Percentiles rank a stretch among this genome's conserved stretches.
Evolutionary conservation across 1,140 invertebrate species (phyloP).

Genomic region (Drosophila fuyamai): DNA sequence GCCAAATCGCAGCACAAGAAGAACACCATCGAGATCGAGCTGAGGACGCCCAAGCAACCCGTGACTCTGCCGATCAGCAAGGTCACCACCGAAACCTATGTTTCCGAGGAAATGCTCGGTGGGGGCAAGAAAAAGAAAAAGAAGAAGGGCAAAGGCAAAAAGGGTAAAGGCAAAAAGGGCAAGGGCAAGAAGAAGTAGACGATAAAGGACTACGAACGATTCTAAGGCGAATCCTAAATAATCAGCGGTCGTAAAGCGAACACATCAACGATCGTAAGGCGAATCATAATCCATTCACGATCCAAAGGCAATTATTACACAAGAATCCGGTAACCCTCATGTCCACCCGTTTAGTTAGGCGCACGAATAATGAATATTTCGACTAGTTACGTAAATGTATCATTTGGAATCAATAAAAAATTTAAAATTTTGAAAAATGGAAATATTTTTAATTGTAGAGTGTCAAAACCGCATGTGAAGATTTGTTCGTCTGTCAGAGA

Average conservation of each 20-base stretch:
- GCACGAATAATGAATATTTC: slow-evolving; percentile 15
- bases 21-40: slow-evolving; percentile 81
- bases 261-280: too few species aligned
- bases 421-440: not conserved
- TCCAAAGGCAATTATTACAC: too few species aligned
- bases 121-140: slow-evolving; percentile 32
- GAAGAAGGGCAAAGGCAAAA: slow-evolving; percentile 57
- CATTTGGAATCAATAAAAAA: slow-evolving; percentile 20
- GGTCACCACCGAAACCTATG: slow-evolving; percentile 79
- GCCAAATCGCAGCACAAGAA: slow-evolving; percentile 69
- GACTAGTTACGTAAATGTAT: slow-evolving; percentile 42
- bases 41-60: slow-evolving; percentile 78
- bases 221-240: too few species aligned
- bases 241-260: too few species aligned
- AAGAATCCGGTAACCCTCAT: not conserved
- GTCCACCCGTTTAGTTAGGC: slow-evolving; percentile 3
- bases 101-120: slow-evolving; percentile 68
- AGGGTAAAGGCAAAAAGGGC: slow-evolving; percentile 49
- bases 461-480: slow-evolving; percentile 21
- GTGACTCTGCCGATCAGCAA: slow-evolving; percentile 59
- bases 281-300: too few species aligned
- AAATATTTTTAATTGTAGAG: not conserved
- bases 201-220: not conserved
- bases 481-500: slow-evolving; percentile 17
- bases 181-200: slow-evolving; percentile 35